phyloP scores from a whole-genome alignment of 2,113 vertebrate genomes.

The Tragelaphus imberbis region DNA sequence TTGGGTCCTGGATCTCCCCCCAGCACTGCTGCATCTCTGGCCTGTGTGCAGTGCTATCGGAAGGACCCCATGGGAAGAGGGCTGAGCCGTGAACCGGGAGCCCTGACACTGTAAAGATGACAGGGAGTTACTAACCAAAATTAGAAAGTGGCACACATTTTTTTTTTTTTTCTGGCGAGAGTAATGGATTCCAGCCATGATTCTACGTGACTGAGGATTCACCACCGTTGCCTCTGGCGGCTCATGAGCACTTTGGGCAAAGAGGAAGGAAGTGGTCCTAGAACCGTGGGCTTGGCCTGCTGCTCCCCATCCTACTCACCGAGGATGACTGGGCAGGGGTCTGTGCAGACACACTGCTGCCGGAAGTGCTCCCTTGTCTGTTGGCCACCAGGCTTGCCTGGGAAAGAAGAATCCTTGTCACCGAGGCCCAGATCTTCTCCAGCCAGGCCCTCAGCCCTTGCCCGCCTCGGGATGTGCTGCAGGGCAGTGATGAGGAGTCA shows the following conservation, averaged over 20 bases:
- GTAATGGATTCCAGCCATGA: background rate
- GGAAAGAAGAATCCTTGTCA: background rate
- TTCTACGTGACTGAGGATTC: background rate
- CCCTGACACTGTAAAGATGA: background rate
- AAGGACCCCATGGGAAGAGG: background rate
- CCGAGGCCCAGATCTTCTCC: fast-evolving
- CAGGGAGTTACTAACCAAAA: background rate
- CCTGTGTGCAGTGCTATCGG: background rate
- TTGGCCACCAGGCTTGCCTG: conserved; percentile 93
- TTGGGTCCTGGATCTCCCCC: background rate
- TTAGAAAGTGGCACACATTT: background rate
- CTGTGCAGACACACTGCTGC: conserved; percentile 82
- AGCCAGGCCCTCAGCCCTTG: background rate
- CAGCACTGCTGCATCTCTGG: background rate
- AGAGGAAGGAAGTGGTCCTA: background rate
- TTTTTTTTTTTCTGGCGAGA: background rate
- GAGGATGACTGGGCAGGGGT: conserved; percentile 85
- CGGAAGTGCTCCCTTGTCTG: conserved; percentile 85
- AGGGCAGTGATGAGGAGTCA: background rate
- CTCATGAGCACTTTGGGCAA: background rate
- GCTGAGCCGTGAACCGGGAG: background rate
- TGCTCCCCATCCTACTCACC: conserved; percentile 76
- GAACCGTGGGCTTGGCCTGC: background rate
- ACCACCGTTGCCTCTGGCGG: background rate
- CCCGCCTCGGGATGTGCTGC: background rate